These are phyloP conservation scores for Calameuta filiformis DNA, from an alignment of 2,888 invertebrate genomes.

Conservation along the genomic window DNA sequence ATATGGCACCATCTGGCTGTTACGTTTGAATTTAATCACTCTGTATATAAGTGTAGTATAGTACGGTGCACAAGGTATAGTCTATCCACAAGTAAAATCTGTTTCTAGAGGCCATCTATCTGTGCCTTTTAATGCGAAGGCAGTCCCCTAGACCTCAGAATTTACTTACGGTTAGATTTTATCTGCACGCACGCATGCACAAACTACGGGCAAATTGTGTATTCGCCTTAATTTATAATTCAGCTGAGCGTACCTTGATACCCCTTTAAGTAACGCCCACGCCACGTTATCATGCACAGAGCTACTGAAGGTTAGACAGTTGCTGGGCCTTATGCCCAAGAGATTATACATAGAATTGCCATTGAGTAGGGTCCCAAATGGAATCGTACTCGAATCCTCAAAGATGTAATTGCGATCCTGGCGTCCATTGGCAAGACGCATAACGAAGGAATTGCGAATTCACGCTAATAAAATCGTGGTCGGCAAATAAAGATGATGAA, in stretches of 20 bases:
- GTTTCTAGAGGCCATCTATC: background rate
- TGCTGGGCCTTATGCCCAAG: background rate
- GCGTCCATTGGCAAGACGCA: background rate
- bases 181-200: background rate
- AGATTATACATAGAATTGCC: background rate
- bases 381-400: background rate
- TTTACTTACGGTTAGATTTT: background rate
- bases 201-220: background rate
- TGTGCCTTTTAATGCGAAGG: background rate
- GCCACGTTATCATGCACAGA: background rate
- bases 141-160: background rate
- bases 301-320: background rate
- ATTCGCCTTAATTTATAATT: constrained; percentile 2
- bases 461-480: background rate
- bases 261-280: constrained; percentile 5
- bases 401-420: background rate
- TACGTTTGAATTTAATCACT: background rate
- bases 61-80: background rate
- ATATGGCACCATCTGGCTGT: background rate
- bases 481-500: background rate
- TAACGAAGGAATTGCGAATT: background rate
- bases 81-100: background rate
- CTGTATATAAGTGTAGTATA: background rate
- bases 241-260: constrained; percentile 7
- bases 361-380: background rate